A percentile compares a stretch with the other conserved stretches of the same genome.
Conservation (phyloP, 2,888 invertebrate genomes). For the Thereva nobilitata region DNA sequence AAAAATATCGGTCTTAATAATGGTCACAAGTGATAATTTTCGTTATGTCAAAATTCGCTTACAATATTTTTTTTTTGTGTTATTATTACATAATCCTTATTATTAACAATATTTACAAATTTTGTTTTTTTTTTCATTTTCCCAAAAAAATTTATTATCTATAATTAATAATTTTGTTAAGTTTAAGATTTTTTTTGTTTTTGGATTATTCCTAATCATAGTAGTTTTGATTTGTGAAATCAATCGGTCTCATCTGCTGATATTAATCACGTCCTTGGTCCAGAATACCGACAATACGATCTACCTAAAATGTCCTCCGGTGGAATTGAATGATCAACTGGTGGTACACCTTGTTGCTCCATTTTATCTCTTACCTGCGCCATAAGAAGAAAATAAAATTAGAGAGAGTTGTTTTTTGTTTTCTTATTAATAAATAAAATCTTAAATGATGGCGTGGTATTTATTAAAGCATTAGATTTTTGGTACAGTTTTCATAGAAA, state of each 20-base stretch:
- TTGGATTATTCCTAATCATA: not conserved
- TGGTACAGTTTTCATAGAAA: too few species aligned
- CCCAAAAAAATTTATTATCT: not conserved
- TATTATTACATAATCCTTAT: not conserved
- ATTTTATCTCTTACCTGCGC: conserved; percentile 63
- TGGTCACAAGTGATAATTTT: conserved; percentile 15
- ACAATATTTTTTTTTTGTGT: conserved; percentile 4
- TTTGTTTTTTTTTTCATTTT: conserved; percentile 9
- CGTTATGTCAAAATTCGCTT: conserved; percentile 6
- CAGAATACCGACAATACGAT: conserved; percentile 63
- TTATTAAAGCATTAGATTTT: too few species aligned
- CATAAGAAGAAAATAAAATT: conserved; percentile 12
- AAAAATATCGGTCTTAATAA: not conserved
- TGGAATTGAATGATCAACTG: conserved; percentile 64
- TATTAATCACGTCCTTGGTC: conserved; percentile 58
- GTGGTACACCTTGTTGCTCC: conserved; percentile 62
- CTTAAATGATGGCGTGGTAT: too few species aligned
- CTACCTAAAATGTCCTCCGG: conserved; percentile 64
- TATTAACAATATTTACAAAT: conserved; percentile 23
- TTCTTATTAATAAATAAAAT: too few species aligned
- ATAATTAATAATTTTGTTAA: not conserved
- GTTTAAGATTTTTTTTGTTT: not conserved
- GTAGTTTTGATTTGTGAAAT: conserved; percentile 4
- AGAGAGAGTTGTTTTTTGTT: too few species aligned
- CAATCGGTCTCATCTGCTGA: conserved; percentile 17